Conservation (phyloP, 2,888 invertebrate species). For the Biston betularia region DNA sequence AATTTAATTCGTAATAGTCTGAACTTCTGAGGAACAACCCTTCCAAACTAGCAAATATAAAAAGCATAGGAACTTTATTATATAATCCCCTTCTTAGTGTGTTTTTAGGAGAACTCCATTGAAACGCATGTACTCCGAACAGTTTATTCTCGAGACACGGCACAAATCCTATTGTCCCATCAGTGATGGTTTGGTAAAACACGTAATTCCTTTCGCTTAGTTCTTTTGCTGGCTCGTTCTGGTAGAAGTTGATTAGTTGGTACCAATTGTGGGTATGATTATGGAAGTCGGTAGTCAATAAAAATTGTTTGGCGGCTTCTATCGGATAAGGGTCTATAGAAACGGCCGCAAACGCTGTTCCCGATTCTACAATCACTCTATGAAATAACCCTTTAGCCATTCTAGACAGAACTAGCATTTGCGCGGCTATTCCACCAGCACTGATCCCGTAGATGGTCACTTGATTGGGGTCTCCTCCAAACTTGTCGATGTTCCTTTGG, state of each 20-base stretch:
- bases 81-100: slow-evolving; percentile 43
- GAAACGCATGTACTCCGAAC: slow-evolving; percentile 40
- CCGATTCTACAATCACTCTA: slow-evolving; percentile 58
- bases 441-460: slow-evolving; percentile 59
- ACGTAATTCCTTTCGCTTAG: slow-evolving; percentile 46
- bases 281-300: slow-evolving; percentile 8
- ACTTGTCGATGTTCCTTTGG: slow-evolving; percentile 50
- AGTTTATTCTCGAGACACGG: slow-evolving; percentile 54
- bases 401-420: slow-evolving; percentile 54
- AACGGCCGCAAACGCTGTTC: slow-evolving; percentile 51
- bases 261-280: slow-evolving; percentile 30
- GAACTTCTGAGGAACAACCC: slow-evolving; percentile 51
- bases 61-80: slow-evolving; percentile 51
- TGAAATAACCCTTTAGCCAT: slow-evolving; percentile 53
- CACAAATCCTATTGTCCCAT: slow-evolving; percentile 56
- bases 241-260: slow-evolving; percentile 43
- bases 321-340: slow-evolving; percentile 49
- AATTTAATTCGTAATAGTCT: slow-evolving; percentile 50
- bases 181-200: slow-evolving; percentile 50
- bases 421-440: slow-evolving; percentile 59
- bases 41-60: slow-evolving; percentile 51
- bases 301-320: slow-evolving; percentile 43
- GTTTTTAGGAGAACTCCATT: slow-evolving; percentile 45
- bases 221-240: slow-evolving; percentile 40
- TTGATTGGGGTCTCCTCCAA: slow-evolving; percentile 51